These are phyloP conservation scores for Vanessa cardui DNA, from an alignment of 2,888 invertebrate species.

Conservation along the genomic window DNA sequence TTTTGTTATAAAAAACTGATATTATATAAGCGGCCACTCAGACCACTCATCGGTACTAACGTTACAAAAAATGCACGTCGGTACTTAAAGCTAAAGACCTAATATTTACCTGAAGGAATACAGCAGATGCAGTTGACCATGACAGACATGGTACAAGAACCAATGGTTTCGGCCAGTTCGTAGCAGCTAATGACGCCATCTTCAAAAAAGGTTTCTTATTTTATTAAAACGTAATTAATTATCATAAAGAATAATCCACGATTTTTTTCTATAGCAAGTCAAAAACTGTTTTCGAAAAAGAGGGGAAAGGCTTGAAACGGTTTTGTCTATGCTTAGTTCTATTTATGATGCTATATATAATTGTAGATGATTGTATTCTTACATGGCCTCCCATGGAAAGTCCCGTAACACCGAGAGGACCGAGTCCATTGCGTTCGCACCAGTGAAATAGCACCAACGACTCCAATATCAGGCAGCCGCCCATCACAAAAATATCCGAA, in stretches of 20 bases:
- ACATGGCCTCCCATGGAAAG: constrained; percentile 99
- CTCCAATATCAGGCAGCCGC: constrained; percentile 97
- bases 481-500: constrained; percentile 99
- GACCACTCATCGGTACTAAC: too few species aligned
- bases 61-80: too few species aligned
- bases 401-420: constrained; percentile 96
- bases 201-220: constrained; percentile 57
- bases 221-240: background rate
- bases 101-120: constrained; percentile 91
- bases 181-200: constrained; percentile 99
- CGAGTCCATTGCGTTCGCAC: constrained; percentile 95
- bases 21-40: too few species aligned
- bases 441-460: constrained; percentile 95
- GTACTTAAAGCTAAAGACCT: too few species aligned
- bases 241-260: too few species aligned
- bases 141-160: constrained; percentile 97
- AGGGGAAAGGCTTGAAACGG: too few species aligned
- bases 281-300: too few species aligned
- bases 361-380: constrained; percentile 64
- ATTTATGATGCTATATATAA: too few species aligned
- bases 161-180: constrained; percentile 97
- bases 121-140: constrained; percentile 98
- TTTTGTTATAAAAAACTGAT: background rate
- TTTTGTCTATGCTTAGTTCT: too few species aligned
- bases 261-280: too few species aligned